Base-by-base conservation (phyloP, 2,888 invertebrate genomes). In the Cosmia pyralina region DNA sequence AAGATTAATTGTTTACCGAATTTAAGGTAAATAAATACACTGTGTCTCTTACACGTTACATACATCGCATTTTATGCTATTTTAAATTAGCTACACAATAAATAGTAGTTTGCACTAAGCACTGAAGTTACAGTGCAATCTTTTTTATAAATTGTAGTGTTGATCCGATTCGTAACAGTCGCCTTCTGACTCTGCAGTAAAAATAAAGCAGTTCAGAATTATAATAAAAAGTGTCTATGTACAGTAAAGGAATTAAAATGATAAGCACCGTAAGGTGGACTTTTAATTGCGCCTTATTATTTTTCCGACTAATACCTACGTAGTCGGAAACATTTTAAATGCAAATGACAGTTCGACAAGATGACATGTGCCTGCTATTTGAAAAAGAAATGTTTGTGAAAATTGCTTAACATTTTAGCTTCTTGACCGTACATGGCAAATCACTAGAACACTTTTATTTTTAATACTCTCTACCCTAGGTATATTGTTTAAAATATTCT, bases 41-140 rank as follows among this genome's bases (percentile, higher is more conserved):
- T 17, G 59, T 66, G 15, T 69, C 69, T 70, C 38, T 55, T 67
- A 75, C 60, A 75, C 41, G 57, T 63, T 78, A 66, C 48, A 58
- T 69, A 38, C 15, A 69, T 52, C 22, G 17, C 55, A 66, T 60
- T 62, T 68, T 59, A 7, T 46, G 59, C 55, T 62, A 57, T 68
- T 81, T 62, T 50, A 50, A 63, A 81, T 81, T 67, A 55, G n/a
- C n/a, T 63, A 59, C 67, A 64, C 70, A 63, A n/a, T 63, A 63
- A 50, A 58, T 77, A 81, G 57, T 69, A 81, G 57, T 69, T 72
- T 58, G 65, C 72, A 81, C 77, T 46, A 41, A 64, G 38, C 64
- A 64, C 22, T 58, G 38, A 64, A 52, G 28, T 22, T 44, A 68
- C 41, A 68, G 41, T 55, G 64, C 34, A 28, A 22, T 41, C 1